Percentiles rank a stretch among this genome's conserved stretches.
Conservation (phyloP, 1,140 invertebrate species). For the Orussus abietinus region DNA sequence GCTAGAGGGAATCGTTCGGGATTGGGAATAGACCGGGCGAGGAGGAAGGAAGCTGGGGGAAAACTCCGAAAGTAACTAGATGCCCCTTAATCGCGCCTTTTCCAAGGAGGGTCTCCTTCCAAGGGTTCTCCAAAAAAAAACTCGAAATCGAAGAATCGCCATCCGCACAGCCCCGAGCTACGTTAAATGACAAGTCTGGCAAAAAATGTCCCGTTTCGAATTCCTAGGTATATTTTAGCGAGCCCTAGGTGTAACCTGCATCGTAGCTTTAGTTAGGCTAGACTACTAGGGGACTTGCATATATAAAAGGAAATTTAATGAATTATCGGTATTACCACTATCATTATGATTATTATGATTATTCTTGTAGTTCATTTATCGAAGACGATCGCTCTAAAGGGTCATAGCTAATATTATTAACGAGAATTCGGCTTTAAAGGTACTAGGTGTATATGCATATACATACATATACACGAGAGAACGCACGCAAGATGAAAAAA, state of each 20-base stretch:
- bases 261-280: slow-evolving; percentile 17
- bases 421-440: slow-evolving; percentile 4
- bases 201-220: slow-evolving; percentile 15
- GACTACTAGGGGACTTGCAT: slow-evolving; percentile 12
- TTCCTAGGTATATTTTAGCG: slow-evolving; percentile 15
- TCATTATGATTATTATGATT: slow-evolving; percentile 13
- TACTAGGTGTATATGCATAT: too few relatives aligned
- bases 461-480: neutral
- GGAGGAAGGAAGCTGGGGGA: too few relatives aligned
- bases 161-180: slow-evolving; percentile 11
- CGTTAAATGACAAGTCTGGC: slow-evolving; percentile 9
- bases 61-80: too few relatives aligned
- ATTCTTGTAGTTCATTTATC: slow-evolving; percentile 12
- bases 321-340: slow-evolving; percentile 5
- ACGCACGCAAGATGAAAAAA: neutral
- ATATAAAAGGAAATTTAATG: slow-evolving; percentile 5
- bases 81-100: too few relatives aligned
- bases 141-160: too few relatives aligned
- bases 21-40: too few relatives aligned
- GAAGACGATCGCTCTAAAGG: too few relatives aligned
- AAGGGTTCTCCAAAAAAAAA: too few relatives aligned
- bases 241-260: slow-evolving; percentile 15
- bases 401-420: neutral
- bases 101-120: too few relatives aligned
- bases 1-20: too few relatives aligned